A percentile compares a stretch with the other conserved stretches of the same genome.
Conservation (phyloP, 1,140 invertebrate species). For the Drosophila arawakana region DNA sequence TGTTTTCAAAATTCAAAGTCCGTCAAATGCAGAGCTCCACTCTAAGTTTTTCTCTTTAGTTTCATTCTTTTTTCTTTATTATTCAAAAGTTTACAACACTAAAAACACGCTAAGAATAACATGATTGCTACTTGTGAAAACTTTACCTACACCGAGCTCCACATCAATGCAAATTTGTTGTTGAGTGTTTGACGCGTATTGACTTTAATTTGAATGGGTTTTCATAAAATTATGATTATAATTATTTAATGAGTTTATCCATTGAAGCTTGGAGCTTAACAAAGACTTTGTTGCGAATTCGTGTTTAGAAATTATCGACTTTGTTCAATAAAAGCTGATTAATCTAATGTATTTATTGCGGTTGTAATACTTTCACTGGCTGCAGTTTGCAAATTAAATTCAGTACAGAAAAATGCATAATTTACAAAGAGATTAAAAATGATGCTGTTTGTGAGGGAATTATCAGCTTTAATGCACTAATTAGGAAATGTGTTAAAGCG, state of each 20-base stretch:
- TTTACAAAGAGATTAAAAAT: neutral
- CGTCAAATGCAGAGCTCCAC: constrained; percentile 47
- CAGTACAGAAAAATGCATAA: neutral
- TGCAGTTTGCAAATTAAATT: neutral
- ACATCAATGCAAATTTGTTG: constrained; percentile 26
- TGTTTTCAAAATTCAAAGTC: constrained; percentile 49
- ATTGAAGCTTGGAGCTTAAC: neutral
- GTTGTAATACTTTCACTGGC: too few relatives aligned
- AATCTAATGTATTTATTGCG: too few relatives aligned
- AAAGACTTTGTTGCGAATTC: neutral
- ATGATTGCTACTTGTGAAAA: constrained; percentile 36
- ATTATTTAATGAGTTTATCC: neutral
- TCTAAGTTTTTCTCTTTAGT: constrained; percentile 21
- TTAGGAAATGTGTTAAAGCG: neutral
- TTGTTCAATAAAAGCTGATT: neutral
- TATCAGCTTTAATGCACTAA: neutral
- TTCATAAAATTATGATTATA: constrained; percentile 6
- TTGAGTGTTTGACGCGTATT: constrained; percentile 46
- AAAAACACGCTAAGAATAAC: constrained; percentile 27
- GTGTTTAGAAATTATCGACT: neutral
- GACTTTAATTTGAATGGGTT: constrained; percentile 40
- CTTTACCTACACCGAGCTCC: constrained; percentile 5
- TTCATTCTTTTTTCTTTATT: neutral
- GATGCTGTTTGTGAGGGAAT: neutral
- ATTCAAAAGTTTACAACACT: constrained; percentile 17